Percentiles rank a stretch among this genome's conserved stretches.
These are phyloP conservation scores for Yponomeuta sedellus DNA, from an alignment of 2,888 invertebrate species.

Conservation along the genomic window DNA sequence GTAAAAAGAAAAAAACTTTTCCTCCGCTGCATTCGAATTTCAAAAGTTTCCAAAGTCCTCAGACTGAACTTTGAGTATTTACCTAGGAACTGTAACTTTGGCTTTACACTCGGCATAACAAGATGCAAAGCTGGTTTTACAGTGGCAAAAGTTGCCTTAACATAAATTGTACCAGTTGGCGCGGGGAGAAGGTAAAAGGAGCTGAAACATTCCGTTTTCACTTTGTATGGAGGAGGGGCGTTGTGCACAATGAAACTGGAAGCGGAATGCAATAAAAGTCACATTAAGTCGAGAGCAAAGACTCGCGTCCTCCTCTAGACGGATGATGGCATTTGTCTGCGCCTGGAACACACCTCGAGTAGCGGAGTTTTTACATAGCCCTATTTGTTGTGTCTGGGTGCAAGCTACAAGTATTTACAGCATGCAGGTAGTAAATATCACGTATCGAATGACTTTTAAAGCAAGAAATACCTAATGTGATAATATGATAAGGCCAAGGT, in stretches of 20 bases:
- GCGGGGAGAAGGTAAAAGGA: conserved; percentile 19
- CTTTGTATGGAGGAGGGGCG: conserved; percentile 34
- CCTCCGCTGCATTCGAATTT: not conserved
- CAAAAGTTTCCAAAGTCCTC: not conserved
- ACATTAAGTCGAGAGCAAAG: conserved; percentile 64
- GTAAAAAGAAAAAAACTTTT: not conserved
- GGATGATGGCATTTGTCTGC: conserved; percentile 45
- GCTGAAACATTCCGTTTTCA: conserved; percentile 41
- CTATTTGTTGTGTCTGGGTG: not conserved
- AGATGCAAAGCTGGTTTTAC: not conserved
- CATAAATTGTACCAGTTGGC: conserved; percentile 15
- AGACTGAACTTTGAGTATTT: too few relatives aligned
- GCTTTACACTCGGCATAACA: not conserved
- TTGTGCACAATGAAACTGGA: conserved; percentile 49
- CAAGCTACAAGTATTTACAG: conserved; percentile 23
- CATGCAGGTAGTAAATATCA: not conserved
- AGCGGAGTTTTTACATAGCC: conserved; percentile 23
- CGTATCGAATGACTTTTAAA: too few relatives aligned
- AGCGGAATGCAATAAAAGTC: conserved; percentile 65
- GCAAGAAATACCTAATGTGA: too few relatives aligned
- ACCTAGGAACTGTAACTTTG: not conserved
- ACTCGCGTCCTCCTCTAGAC: conserved; percentile 35
- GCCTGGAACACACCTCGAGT: conserved; percentile 26
- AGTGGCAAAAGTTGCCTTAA: not conserved
- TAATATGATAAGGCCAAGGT: too few relatives aligned